phyloP scores from a whole-genome alignment of 2,797 vertebrate genomes.

The Gallinago solitaria region DNA sequence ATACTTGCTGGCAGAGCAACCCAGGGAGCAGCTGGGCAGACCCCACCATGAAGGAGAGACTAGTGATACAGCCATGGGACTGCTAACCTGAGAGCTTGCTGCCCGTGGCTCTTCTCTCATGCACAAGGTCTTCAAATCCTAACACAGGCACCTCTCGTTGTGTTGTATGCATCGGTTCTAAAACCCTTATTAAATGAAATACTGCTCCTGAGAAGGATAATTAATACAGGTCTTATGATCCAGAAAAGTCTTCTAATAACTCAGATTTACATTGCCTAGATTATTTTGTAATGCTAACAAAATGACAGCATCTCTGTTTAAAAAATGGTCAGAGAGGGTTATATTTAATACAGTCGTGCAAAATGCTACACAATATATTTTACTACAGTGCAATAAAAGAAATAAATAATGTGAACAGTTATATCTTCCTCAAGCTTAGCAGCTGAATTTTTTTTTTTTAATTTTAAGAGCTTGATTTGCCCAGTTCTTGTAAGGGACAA shows the following conservation, averaged over 20 bases:
- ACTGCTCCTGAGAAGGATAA: background rate
- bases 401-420: background rate
- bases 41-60: rapidly evolving
- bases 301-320: background rate
- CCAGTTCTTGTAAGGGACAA: background rate
- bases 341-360: background rate
- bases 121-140: background rate
- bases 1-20: background rate
- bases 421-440: background rate
- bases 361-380: background rate
- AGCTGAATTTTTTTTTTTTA: background rate
- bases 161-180: background rate
- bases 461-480: background rate
- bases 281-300: background rate
- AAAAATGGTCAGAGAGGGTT: background rate
- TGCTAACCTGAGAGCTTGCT: background rate
- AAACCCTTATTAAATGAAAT: background rate
- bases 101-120: background rate
- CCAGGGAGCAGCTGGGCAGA: background rate
- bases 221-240: background rate
- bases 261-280: background rate
- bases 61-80: background rate
- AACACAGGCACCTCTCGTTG: background rate
- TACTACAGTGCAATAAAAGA: background rate
- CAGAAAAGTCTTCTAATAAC: background rate